A percentile compares a stretch with the other conserved stretches of the same genome.
These are phyloP conservation scores for Erannis defoliaria DNA, from an alignment of 2,888 invertebrate genomes.

Conservation along the genomic window DNA sequence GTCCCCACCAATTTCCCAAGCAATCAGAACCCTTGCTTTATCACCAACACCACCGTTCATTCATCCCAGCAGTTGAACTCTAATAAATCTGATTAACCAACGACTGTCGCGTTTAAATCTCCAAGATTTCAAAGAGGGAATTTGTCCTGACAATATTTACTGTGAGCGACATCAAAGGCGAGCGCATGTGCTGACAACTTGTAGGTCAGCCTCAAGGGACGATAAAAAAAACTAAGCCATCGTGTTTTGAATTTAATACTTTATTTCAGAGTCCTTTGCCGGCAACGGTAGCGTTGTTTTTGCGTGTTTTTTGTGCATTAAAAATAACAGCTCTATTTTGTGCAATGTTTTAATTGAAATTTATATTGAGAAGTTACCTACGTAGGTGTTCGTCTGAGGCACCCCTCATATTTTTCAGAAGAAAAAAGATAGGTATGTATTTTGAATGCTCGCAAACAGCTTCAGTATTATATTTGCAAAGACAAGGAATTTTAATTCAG, in stretches of 20 bases:
- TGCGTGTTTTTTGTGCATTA: constrained; percentile 42
- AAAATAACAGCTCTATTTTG: constrained; percentile 22
- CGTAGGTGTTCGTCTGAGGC: too few relatives aligned
- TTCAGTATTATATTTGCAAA: too few relatives aligned
- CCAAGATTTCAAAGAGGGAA: constrained; percentile 80
- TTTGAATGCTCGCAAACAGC: too few relatives aligned
- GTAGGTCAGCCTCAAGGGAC: constrained; percentile 77
- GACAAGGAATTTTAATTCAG: too few relatives aligned
- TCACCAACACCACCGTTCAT: constrained; percentile 47
- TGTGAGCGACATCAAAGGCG: constrained; percentile 69
- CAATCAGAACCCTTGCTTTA: constrained; percentile 27
- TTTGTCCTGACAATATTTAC: constrained; percentile 83
- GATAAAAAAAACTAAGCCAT: constrained; percentile 69
- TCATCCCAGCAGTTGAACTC: constrained; percentile 59
- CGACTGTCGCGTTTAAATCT: constrained; percentile 61
- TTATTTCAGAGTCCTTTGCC: constrained; percentile 61
- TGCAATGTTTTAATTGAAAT: constrained; percentile 1
- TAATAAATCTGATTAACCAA: constrained; percentile 77
- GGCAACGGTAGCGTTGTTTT: constrained; percentile 46
- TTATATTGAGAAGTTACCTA: too few relatives aligned
- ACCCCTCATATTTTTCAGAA: too few relatives aligned
- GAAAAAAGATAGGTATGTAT: too few relatives aligned
- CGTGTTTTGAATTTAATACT: constrained; percentile 81
- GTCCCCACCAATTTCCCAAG: constrained; percentile 23
- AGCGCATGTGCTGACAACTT: constrained; percentile 64